Base-by-base conservation (phyloP, 1,140 invertebrate genomes). In the Andrena cerasifolii region DNA sequence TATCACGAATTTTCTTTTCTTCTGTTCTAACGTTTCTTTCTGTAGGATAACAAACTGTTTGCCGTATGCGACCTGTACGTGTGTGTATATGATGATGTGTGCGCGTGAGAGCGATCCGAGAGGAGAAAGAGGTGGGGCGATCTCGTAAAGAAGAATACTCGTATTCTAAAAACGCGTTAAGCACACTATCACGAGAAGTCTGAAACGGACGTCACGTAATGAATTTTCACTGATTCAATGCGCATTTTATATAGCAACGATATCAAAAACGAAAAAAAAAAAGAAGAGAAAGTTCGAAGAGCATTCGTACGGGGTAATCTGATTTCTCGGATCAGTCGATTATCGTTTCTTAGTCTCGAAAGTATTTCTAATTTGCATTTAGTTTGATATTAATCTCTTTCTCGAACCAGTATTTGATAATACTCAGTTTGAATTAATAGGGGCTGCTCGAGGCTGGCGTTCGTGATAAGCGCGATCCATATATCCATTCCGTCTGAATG, bases 401-500 rank as follows among this genome's bases (percentile, higher is more conserved):
- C 16, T 79, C 28, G 8, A 76, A 56, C 21, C 26, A 62, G 56
- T 66, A 65, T 73, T 84, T 58, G 33, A 33, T 28, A 72, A 70
- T 68, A 76, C 62, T 73, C 28, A 59, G 21, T 80, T 75, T 58
- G n/a, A 51, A 45, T 58, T 59, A 24, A 58, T 47, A 78, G 36
- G 36, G 18, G 47, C 51, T 61, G 7, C 28, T 65, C 31, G 54
- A 73, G 74, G 36, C 36, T 40, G 51, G 68, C 45, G 26, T 83
- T 36, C 66, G 82, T 68, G 73, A 85, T 84, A 74, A 40, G 10
- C 54, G 76, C 33, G 80, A 72, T 84, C 47, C 66, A 84, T 81
- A 84, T 81, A 84, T 75, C 76, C 58, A 85, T 85, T 85, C 83
- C 82, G 82, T 85, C 83, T 84, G 70, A 85, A 72, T 45, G 70